Evolutionary conservation across 2,888 invertebrate genomes (phyloP).

Genomic region (Rugalucina vietnamica): DNA sequence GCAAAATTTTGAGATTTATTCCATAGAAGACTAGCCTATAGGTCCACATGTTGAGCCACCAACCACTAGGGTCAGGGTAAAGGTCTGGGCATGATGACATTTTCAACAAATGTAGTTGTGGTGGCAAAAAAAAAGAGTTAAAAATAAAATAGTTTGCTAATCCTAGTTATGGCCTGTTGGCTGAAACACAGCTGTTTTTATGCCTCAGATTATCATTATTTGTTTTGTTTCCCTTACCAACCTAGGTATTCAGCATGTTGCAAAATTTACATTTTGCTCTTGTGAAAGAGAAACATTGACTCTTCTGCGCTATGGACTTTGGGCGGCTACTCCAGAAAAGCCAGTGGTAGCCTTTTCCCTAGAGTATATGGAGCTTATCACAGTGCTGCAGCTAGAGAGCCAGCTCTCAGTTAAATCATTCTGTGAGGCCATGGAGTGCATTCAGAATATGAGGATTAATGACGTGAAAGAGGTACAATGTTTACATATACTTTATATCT

Average conservation of each 20-base stretch:
- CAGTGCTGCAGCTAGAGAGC: neutral
- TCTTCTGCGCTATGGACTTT: neutral
- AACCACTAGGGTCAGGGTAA: no score
- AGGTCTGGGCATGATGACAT: no score
- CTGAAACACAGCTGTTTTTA: no score
- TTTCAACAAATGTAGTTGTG: no score
- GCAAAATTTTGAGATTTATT: no score
- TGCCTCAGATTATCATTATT: no score
- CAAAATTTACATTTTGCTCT: neutral
- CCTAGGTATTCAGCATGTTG: neutral
- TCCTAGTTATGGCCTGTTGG: no score
- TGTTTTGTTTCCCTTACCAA: neutral
- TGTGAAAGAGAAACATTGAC: neutral
- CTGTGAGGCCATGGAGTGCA: neutral
- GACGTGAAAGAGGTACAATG: neutral
- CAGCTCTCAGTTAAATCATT: neutral
- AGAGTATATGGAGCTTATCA: neutral
- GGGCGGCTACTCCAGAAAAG: neutral
- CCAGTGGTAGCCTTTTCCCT: neutral
- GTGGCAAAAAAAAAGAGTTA: no score
- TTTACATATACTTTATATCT: no score
- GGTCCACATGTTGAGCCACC: no score
- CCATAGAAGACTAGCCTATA: no score
- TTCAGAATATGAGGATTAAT: neutral
- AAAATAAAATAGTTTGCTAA: no score